Percentiles rank a stretch among this genome's conserved stretches.
phyloP scores from a whole-genome alignment of 2,888 invertebrate genomes.

The Drosophila kanekoi region DNA sequence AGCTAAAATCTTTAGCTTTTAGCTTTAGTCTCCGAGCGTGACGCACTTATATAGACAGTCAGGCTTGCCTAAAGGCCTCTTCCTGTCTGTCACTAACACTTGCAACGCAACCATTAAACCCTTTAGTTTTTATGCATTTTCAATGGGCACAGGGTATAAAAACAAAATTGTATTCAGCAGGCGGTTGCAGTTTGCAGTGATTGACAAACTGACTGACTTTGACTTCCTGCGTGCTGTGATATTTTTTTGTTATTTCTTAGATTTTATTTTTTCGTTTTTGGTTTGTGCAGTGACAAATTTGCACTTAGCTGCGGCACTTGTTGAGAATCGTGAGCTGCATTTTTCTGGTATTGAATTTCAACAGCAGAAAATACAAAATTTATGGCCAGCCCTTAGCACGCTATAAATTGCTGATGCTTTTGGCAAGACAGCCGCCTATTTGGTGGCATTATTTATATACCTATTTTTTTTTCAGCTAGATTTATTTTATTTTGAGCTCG shows the following conservation, averaged over 20 bases:
- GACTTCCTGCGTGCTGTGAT: constrained; percentile 37
- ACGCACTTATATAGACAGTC: too few relatives aligned
- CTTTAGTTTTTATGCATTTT: neutral
- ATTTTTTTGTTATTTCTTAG: constrained; percentile 8
- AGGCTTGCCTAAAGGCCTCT: too few relatives aligned
- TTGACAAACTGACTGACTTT: constrained; percentile 44
- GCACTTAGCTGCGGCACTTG: constrained; percentile 67
- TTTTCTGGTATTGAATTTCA: constrained; percentile 70
- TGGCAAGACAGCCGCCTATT: constrained; percentile 17
- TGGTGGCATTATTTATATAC: constrained; percentile 33
- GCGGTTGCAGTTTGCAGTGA: constrained; percentile 28
- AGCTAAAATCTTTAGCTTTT: too few relatives aligned
- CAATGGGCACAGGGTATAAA: neutral
- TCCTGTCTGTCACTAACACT: too few relatives aligned
- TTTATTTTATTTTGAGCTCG: neutral
- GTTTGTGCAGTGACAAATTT: constrained; percentile 65
- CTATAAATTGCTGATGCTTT: constrained; percentile 39
- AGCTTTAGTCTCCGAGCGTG: too few relatives aligned
- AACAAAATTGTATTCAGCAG: constrained; percentile 4
- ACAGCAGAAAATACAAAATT: constrained; percentile 49
- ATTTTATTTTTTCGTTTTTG: neutral
- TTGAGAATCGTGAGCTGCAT: constrained; percentile 73
- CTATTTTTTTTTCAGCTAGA: neutral
- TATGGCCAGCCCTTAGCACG: constrained; percentile 42
- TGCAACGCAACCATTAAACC: too few relatives aligned